Conservation (phyloP, 2,113 vertebrate genomes). For the Gallinago undulata region DNA sequence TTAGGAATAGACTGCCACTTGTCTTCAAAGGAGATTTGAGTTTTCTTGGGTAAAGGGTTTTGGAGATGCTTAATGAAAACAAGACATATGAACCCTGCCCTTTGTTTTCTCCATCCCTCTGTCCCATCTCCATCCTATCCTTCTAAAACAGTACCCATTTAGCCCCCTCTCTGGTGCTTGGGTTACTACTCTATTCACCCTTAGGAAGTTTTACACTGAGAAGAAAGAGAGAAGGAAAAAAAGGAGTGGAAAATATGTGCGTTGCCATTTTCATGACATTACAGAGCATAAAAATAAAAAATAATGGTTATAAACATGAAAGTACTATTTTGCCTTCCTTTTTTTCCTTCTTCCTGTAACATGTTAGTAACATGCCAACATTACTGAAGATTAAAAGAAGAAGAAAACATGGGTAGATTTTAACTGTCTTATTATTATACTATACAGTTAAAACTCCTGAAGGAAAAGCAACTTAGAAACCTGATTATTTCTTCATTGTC, state of each 20-base stretch:
- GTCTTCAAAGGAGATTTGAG: not conserved
- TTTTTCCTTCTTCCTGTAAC: not conserved
- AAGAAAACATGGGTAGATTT: not conserved
- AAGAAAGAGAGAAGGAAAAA: not conserved
- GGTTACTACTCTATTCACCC: not conserved
- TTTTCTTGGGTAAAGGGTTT: not conserved
- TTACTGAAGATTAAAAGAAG: not conserved
- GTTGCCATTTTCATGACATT: not conserved
- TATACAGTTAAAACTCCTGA: not conserved
- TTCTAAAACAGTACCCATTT: not conserved
- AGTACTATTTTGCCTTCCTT: not conserved
- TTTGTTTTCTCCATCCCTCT: not conserved
- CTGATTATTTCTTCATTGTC: conserved; percentile 52
- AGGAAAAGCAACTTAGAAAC: conserved; percentile 4
- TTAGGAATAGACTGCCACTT: not conserved
- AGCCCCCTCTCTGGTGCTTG: not conserved
- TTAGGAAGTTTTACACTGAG: not conserved
- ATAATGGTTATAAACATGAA: not conserved
- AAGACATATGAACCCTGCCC: not conserved
- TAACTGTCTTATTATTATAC: not conserved
- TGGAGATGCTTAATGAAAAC: not conserved
- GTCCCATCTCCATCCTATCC: not conserved
- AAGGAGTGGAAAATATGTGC: not conserved
- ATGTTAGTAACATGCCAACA: not conserved
- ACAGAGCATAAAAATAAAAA: not conserved